Evolutionary conservation across 2,113 vertebrate genomes (phyloP), one percentile per base, ranked within the genome.

Genomic region (Gulo gulo): DNA sequence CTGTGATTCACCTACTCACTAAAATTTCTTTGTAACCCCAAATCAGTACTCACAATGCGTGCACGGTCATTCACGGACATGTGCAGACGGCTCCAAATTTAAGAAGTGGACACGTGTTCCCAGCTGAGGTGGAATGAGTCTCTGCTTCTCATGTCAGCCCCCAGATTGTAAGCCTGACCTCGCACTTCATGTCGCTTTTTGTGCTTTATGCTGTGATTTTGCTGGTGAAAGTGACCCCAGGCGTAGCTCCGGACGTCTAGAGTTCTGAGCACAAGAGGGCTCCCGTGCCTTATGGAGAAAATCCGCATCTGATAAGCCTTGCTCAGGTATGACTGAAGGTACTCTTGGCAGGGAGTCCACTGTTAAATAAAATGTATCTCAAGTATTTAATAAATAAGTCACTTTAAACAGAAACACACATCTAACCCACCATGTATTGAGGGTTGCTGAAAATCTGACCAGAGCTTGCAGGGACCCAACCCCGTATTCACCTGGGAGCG

Each of bases 51-150:
- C 7, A 2, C 7, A 31, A 8, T 0, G 31, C 23, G 26, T 5
- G 50, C 12, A 2, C 8, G 21, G 73, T 55, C 45, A 14, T 10
- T 6, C 0, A 23, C 9, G 4, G 59, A 14, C 76, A 11, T 9
- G 26, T 4, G n/a, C 61, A 7, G 57, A 50, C 24, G 1, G 24
- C 50, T 34, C 4, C 36, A 21, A 1, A 7, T 52, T 2, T 20
- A 24, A 14, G 55, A 11, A 16, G 20, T 7, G 1, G 1, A 6
- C 0, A 1, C 1, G 2, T 26, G 3, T 2, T 21, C n/a, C 76
- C 61, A 0, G 69, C 52, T 34, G 50, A 12, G 10, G 31, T 7
- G 78, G 47, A 13, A 23, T 6, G 2, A 23, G 78, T 20, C 31
- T 6, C 29, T 9, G 45, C 45, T 6, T 11, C 50, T 7, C 18